Conservation (phyloP, 1,140 invertebrate genomes). For the Drosophila pruinosa region DNA sequence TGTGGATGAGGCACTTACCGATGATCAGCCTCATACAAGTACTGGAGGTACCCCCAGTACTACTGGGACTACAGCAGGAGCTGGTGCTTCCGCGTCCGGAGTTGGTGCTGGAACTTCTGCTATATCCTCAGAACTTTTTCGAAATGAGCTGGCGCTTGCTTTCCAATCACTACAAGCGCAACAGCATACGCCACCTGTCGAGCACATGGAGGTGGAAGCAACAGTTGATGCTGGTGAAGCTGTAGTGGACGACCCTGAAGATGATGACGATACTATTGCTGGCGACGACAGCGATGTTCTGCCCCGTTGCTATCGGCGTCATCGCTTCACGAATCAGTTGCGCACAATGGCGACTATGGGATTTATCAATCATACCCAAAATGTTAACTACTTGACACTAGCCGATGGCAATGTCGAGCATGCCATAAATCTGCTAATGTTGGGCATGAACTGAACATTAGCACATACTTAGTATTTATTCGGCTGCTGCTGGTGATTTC, state of each 20-base stretch:
- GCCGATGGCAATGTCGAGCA: slow-evolving; percentile 94
- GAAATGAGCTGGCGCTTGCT: slow-evolving; percentile 63
- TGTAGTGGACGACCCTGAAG: slow-evolving; percentile 17
- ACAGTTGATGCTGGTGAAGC: background rate
- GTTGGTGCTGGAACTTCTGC: slow-evolving; percentile 18
- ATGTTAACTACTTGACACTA: slow-evolving; percentile 91
- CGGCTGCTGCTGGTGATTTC: slow-evolving; percentile 33
- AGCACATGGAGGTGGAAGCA: slow-evolving; percentile 62
- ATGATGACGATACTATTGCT: slow-evolving; percentile 49
- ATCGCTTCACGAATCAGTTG: slow-evolving; percentile 86
- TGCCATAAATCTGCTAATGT: slow-evolving; percentile 91
- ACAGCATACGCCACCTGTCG: slow-evolving; percentile 24
- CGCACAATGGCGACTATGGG: slow-evolving; percentile 94
- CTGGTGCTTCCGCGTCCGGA: background rate
- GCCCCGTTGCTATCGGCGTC: slow-evolving; percentile 62
- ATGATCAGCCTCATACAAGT: slow-evolving; percentile 38
- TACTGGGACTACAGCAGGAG: background rate
- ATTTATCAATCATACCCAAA: slow-evolving; percentile 92
- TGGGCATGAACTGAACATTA: slow-evolving; percentile 69
- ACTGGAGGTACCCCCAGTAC: background rate
- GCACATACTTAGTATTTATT: slow-evolving; percentile 47
- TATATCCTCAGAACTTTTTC: slow-evolving; percentile 64
- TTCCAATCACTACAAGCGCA: slow-evolving; percentile 59
- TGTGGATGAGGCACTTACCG: slow-evolving; percentile 57
- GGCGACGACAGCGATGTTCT: slow-evolving; percentile 71